phyloP scores from a whole-genome alignment of 2,797 vertebrate species.

The Masticophis lateralis region DNA sequence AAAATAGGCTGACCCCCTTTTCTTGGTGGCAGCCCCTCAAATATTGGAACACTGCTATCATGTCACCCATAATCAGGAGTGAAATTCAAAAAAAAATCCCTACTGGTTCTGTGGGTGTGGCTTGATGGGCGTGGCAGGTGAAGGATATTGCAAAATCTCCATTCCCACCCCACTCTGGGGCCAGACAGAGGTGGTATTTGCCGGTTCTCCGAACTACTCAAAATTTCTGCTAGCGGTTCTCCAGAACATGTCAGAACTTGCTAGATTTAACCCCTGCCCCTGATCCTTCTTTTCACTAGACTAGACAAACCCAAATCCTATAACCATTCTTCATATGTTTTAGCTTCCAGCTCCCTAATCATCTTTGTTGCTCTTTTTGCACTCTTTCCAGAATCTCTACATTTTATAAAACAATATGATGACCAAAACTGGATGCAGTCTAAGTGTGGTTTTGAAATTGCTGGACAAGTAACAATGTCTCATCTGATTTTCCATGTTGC shows the following conservation, averaged over 20 bases:
- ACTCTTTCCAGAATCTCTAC: background rate
- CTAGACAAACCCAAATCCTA: background rate
- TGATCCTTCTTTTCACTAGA: no score
- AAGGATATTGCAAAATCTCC: no score
- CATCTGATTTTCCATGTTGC: background rate
- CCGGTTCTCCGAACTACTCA: no score
- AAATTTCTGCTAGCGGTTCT: no score
- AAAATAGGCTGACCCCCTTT: background rate
- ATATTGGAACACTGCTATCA: background rate
- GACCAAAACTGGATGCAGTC: background rate
- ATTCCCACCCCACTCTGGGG: no score
- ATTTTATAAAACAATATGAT: background rate
- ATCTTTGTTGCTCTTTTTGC: background rate
- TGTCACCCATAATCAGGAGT: background rate
- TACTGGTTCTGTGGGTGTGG: no score
- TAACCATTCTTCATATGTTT: background rate
- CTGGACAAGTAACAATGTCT: background rate
- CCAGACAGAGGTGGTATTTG: no score
- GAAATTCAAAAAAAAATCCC: no score
- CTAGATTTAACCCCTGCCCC: no score
- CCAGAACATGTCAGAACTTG: no score
- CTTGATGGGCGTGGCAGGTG: no score
- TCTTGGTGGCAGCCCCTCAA: background rate
- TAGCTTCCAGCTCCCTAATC: background rate
- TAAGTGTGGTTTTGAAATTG: background rate